Conservation (phyloP, 1,140 invertebrate genomes). For the Drosophila nigromelanica region DNA sequence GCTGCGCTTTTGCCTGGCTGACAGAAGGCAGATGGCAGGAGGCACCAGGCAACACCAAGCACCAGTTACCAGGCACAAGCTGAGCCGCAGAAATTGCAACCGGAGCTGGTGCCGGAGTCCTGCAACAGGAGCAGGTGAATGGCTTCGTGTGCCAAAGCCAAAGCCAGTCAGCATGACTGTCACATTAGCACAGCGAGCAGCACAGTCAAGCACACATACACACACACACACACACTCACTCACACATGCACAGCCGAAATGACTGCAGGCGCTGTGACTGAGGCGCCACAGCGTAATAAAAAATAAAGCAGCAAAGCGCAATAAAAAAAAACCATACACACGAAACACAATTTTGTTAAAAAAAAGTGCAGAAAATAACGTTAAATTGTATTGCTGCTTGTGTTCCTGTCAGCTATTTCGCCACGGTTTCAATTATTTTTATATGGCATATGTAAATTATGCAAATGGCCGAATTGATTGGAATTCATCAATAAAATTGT, state of each 20-base stretch:
- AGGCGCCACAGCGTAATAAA: conserved; percentile 71
- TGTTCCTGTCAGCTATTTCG: conserved; percentile 48
- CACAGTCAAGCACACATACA: conserved; percentile 30
- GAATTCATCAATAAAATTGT: conserved; percentile 24
- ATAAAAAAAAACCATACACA: conserved; percentile 9
- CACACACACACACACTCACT: conserved; percentile 13
- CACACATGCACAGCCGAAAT: conserved; percentile 43
- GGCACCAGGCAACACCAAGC: background rate
- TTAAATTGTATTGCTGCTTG: conserved; percentile 46
- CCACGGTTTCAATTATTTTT: conserved; percentile 40
- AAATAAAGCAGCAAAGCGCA: conserved; percentile 47
- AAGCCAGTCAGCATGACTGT: conserved; percentile 80
- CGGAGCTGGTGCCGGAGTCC: conserved; percentile 14
- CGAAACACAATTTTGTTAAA: conserved; percentile 5
- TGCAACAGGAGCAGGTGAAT: conserved; percentile 36
- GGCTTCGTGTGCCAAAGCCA: conserved; percentile 58
- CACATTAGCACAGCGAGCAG: conserved; percentile 63
- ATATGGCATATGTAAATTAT: conserved; percentile 27
- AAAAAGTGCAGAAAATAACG: conserved; percentile 31
- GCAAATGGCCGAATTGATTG: conserved; percentile 13
- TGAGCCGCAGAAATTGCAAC: conserved; percentile 20
- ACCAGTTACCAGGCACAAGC: conserved; percentile 16
- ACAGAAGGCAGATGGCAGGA: conserved; percentile 14
- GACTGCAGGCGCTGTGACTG: conserved; percentile 77
- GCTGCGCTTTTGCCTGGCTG: conserved; percentile 68